Conservation (phyloP, 2,113 vertebrate genomes). For the Glaucomys volans region DNA sequence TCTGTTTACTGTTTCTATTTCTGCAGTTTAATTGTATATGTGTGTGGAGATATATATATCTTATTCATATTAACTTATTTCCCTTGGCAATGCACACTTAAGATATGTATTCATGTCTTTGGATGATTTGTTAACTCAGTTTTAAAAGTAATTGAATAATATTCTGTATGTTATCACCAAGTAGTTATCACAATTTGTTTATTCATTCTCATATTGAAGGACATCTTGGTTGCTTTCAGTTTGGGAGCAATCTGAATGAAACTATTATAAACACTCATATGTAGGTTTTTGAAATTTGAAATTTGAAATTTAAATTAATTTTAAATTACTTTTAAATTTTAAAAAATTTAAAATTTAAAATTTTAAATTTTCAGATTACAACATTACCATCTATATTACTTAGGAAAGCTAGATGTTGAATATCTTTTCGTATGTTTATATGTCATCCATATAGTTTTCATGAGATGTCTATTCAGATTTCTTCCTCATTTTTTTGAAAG, state of each 20-base stretch:
- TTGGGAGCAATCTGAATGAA: neutral
- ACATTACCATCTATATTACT: neutral
- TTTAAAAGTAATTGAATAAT: neutral
- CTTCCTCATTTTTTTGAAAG: neutral
- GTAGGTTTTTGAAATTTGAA: neutral
- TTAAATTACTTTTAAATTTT: no score
- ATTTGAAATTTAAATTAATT: no score
- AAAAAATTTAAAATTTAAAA: no score
- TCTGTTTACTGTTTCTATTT: neutral
- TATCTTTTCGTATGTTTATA: neutral
- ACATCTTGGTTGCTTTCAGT: neutral
- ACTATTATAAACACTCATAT: neutral
- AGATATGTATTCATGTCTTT: neutral
- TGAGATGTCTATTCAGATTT: neutral
- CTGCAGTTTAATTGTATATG: neutral
- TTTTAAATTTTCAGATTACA: neutral
- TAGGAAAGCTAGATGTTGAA: neutral
- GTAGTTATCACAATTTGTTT: neutral
- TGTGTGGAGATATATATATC: no score
- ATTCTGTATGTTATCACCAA: neutral
- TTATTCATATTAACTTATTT: neutral
- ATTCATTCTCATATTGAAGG: neutral
- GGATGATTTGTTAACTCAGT: neutral
- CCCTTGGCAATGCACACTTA: neutral
- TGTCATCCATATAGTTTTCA: neutral